Evolutionary conservation across 2,888 invertebrate genomes (phyloP).

Genomic region (Platerodrilus igneus): DNA sequence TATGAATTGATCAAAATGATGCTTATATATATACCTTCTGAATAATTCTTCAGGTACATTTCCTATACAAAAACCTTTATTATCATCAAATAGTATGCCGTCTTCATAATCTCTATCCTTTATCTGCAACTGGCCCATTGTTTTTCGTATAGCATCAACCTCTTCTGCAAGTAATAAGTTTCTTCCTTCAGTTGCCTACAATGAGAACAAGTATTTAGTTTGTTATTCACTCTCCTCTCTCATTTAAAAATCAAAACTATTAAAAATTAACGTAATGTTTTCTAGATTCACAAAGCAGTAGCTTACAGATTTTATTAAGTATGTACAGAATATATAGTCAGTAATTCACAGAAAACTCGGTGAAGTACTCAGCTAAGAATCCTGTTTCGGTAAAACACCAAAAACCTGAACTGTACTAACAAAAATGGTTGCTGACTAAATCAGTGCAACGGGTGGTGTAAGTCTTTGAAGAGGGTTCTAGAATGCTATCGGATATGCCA

Average conservation of each 20-base stretch:
- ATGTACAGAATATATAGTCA: no score
- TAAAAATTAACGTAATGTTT: background rate
- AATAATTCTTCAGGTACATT: constrained; percentile 73
- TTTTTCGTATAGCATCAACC: constrained; percentile 41
- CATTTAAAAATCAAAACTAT: constrained; percentile 11
- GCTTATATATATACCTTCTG: constrained; percentile 48
- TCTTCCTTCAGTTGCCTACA: constrained; percentile 39
- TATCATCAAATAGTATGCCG: background rate
- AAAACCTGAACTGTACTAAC: no score
- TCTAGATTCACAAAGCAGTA: no score
- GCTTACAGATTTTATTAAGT: no score
- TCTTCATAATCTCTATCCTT: constrained; percentile 14
- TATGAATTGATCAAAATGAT: no score
- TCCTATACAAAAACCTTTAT: constrained; percentile 50
- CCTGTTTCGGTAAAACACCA: no score
- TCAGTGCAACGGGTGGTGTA: no score
- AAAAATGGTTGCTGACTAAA: no score
- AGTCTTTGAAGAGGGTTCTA: no score
- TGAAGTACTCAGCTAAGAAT: no score
- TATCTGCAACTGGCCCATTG: constrained; percentile 33
- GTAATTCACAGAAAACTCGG: no score
- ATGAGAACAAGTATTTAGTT: constrained; percentile 13
- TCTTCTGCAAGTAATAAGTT: constrained; percentile 42
- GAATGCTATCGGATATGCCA: no score
- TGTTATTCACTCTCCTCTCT: background rate